These are phyloP conservation scores for Pherbina coryleti DNA, from an alignment of 2,888 invertebrate genomes.

Conservation along the genomic window DNA sequence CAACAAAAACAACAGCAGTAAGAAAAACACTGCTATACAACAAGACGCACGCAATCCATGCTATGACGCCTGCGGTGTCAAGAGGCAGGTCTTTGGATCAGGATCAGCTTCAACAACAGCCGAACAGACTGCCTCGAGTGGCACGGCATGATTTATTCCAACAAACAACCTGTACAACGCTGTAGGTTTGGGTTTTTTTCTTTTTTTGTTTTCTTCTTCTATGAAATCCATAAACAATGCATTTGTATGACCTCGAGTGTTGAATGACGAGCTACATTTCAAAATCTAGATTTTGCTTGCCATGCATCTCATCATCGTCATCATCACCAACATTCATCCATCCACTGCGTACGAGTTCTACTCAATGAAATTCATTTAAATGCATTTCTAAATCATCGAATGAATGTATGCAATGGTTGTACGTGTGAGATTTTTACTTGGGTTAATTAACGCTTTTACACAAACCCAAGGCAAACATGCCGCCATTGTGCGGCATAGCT, in stretches of 20 bases:
- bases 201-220: background rate
- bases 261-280: slow-evolving; percentile 11
- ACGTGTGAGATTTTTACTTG: slow-evolving; percentile 33
- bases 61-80: background rate
- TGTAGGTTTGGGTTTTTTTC: too few relatives aligned
- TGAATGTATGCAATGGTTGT: slow-evolving; percentile 2
- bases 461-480: background rate
- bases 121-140: background rate
- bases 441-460: slow-evolving; percentile 34
- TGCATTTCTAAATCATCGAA: slow-evolving; percentile 18
- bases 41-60: background rate
- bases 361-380: slow-evolving; percentile 32
- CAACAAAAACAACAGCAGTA: background rate
- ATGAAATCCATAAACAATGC: slow-evolving; percentile 32
- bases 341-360: background rate
- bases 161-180: background rate
- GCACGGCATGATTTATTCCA: background rate
- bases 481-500: background rate
- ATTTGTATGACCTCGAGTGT: slow-evolving; percentile 13
- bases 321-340: background rate
- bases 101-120: background rate
- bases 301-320: background rate
- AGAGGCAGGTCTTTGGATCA: background rate
- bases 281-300: background rate
- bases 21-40: background rate